Evolutionary conservation across 2,113 vertebrate species (phyloP), one percentile per base, ranked within the genome.

Genomic region (Dendropsophus ebraccatus): DNA sequence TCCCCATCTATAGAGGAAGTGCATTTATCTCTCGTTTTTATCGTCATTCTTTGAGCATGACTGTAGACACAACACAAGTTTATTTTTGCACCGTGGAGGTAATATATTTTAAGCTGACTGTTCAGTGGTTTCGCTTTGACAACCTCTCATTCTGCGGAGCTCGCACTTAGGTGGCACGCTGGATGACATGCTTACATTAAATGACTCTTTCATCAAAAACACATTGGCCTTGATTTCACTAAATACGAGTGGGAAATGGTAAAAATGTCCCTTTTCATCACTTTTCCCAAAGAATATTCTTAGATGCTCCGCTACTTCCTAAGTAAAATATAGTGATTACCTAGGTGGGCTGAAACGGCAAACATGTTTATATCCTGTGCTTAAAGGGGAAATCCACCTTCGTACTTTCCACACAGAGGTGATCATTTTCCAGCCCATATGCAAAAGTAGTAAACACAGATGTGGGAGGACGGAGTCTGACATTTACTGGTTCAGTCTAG

Each of bases 41-140:
- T 41, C 23, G 67, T 23, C 74, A 77, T 80, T 60, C 54, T 23
- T 45, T 9, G 19, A 25, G 77, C 30, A 60, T 56, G 77, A 60
- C 30, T 13, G 10, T 79, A 79, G 77, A 80, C 77, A 80, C 77
- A 80, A 80, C 77, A 80, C 13, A 80, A 23, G 52, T 37, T 58
- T 80, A 60, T 58, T 58, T 79, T 79, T 56, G 50, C 30, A 35
- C 76, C 19, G 35, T 37, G 47, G 76, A 58, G 21, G 30, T 79
- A 13, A 79, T 37, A 56, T 58, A 52, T 50, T 58, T 58, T 32
- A 58, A 37, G 25, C 52, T 78, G 30, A 41, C 23, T 37, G 54
- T 58, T 58, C 54, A 79, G 30, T n/a, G 52, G 7, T 58, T 79
- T 41, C 58, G 2, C 30, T 49, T 5, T 52, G 5, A 28, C 47